These are phyloP conservation scores for Nomia melanderi DNA, from an alignment of 1,140 invertebrate genomes.

Conservation along the genomic window DNA sequence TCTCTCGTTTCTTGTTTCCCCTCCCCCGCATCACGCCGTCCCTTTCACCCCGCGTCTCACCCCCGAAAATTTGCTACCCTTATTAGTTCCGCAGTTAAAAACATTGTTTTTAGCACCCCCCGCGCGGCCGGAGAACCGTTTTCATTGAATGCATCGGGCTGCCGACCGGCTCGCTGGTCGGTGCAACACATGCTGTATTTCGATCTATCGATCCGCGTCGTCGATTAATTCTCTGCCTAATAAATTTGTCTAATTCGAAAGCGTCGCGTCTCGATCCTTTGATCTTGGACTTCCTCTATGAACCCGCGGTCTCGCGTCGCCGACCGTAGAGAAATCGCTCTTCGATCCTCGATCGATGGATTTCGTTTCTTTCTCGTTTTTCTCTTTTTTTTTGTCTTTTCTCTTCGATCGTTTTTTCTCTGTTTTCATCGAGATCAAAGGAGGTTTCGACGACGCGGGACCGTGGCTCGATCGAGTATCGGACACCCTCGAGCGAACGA, in stretches of 20 bases:
- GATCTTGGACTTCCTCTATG: not conserved
- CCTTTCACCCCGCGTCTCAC: not conserved
- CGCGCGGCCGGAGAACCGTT: conserved; percentile 45
- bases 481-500: not conserved
- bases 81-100: conserved; percentile 62
- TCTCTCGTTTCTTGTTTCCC: conserved; percentile 57
- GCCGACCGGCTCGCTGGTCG: conserved; percentile 25
- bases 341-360: too few relatives aligned
- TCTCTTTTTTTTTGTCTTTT: not conserved
- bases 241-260: conserved; percentile 6
- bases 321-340: not conserved
- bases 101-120: conserved; percentile 50
- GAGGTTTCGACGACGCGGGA: not conserved
- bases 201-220: not conserved
- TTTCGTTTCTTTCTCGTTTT: too few relatives aligned
- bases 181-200: too few relatives aligned
- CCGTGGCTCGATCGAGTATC: not conserved
- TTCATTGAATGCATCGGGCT: conserved; percentile 1
- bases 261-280: conserved; percentile 4
- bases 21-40: too few relatives aligned
- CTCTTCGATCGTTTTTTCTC: too few relatives aligned
- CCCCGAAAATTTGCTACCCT: conserved; percentile 46
- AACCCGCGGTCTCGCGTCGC: not conserved
- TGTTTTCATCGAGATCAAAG: not conserved
- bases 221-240: not conserved